These are phyloP conservation scores for Griposia aprilina DNA, from an alignment of 2,888 invertebrate species.

Conservation along the genomic window DNA sequence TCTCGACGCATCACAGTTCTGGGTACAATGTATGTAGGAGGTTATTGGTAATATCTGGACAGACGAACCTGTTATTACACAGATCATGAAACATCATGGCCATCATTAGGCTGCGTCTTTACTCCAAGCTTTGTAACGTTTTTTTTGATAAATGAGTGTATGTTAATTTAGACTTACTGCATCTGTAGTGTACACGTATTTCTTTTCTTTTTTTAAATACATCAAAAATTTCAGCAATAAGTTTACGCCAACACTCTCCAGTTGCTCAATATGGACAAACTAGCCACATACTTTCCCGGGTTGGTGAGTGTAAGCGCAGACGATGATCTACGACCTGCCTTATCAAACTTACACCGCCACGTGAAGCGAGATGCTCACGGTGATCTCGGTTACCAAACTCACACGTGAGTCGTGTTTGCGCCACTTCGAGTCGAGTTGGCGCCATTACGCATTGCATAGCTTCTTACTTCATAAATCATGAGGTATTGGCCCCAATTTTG, in stretches of 20 bases:
- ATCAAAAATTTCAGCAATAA: too few species aligned
- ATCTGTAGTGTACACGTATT: too few species aligned
- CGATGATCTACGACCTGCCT: slow-evolving; percentile 28
- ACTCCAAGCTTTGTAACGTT: too few species aligned
- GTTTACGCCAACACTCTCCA: slow-evolving; percentile 22
- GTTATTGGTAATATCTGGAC: too few species aligned
- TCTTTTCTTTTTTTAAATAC: too few species aligned
- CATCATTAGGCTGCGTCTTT: too few species aligned
- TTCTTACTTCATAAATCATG: slow-evolving; percentile 17
- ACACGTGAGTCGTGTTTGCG: slow-evolving; percentile 40
- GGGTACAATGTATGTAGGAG: too few species aligned
- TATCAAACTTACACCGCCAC: neutral
- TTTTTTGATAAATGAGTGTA: too few species aligned
- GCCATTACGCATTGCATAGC: slow-evolving; percentile 6
- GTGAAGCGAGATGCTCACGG: neutral
- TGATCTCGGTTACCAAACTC: slow-evolving; percentile 24
- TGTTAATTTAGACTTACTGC: too few species aligned
- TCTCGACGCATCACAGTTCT: too few species aligned
- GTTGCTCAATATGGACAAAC: slow-evolving; percentile 1
- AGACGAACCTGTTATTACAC: too few species aligned
- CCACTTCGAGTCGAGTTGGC: slow-evolving; percentile 14
- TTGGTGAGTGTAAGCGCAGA: slow-evolving; percentile 26
- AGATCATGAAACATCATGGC: too few species aligned
- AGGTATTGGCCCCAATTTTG: slow-evolving; percentile 2
- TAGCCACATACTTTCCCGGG: slow-evolving; percentile 42